Conservation (phyloP, 2,113 vertebrate genomes). For the Girardinichthys multiradiatus region DNA sequence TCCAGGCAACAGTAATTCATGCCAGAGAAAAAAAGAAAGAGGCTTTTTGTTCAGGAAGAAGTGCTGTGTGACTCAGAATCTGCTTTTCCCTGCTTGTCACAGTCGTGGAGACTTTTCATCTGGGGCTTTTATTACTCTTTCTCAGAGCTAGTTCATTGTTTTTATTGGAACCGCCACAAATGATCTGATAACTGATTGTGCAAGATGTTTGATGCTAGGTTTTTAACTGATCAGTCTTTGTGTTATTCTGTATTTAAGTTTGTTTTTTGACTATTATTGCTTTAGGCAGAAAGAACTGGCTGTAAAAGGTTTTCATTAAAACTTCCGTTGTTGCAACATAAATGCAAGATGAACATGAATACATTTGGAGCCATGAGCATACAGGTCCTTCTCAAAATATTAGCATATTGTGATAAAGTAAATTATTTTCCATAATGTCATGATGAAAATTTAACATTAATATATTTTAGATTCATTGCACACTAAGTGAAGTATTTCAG, state of each 20-base stretch:
- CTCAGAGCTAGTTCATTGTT: conserved; percentile 4
- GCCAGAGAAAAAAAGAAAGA: conserved; percentile 29
- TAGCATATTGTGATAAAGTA: too few species aligned
- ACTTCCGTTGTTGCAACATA: conserved; percentile 8
- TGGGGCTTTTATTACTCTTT: conserved; percentile 15
- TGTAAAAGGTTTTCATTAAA: background rate
- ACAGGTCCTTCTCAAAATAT: too few species aligned
- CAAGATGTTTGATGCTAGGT: background rate
- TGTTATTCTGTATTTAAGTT: background rate
- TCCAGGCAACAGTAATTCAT: conserved; percentile 52
- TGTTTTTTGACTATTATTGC: background rate
- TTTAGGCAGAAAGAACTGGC: background rate
- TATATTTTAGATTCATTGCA: too few species aligned
- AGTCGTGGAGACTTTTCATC: conserved; percentile 17
- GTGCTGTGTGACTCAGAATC: conserved; percentile 39
- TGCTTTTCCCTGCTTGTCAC: conserved; percentile 19
- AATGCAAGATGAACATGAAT: background rate
- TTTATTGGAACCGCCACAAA: background rate
- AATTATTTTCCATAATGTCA: too few species aligned
- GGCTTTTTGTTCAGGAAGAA: conserved; percentile 29
- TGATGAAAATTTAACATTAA: too few species aligned
- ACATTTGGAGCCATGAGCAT: background rate
- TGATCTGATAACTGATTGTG: conserved; percentile 9
- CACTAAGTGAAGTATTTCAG: too few species aligned
- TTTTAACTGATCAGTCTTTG: conserved; percentile 4